A percentile compares a stretch with the other conserved stretches of the same genome.
These are phyloP conservation scores for Gymnarchus niloticus DNA, from an alignment of 2,113 vertebrate genomes.

Conservation along the genomic window DNA sequence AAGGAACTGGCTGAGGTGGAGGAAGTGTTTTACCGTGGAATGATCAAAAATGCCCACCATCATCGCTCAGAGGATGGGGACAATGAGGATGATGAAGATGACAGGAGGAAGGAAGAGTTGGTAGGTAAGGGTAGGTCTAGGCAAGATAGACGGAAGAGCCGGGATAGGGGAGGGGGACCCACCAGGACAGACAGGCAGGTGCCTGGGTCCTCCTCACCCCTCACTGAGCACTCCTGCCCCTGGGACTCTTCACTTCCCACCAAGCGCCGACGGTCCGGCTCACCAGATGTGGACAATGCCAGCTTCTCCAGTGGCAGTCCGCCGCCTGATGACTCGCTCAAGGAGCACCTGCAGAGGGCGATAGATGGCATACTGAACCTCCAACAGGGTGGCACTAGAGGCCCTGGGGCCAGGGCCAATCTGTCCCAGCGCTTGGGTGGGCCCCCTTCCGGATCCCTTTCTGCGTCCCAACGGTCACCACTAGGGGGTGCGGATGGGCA, in stretches of 20 bases:
- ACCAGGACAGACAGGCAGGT: slow-evolving; percentile 66
- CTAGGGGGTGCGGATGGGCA: slow-evolving; percentile 54
- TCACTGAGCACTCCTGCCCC: slow-evolving; percentile 46
- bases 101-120: slow-evolving; percentile 40
- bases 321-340: slow-evolving; percentile 79
- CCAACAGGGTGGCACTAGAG: slow-evolving; percentile 70
- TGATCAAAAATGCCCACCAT: slow-evolving; percentile 60
- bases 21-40: slow-evolving; percentile 70
- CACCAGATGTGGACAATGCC: slow-evolving; percentile 85
- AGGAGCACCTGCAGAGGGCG: slow-evolving; percentile 88
- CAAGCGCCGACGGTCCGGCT: slow-evolving; percentile 79
- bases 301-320: slow-evolving; percentile 93
- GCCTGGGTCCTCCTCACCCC: slow-evolving; percentile 58
- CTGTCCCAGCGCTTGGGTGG: slow-evolving; percentile 47
- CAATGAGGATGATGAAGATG: slow-evolving; percentile 44
- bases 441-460: slow-evolving; percentile 59
- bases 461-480: slow-evolving; percentile 68
- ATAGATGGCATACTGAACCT: slow-evolving; percentile 96
- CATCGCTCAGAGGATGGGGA: slow-evolving; percentile 45
- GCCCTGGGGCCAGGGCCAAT: slow-evolving; percentile 38
- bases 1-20: slow-evolving; percentile 72
- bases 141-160: slow-evolving; percentile 50
- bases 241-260: slow-evolving; percentile 64
- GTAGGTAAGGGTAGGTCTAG: slow-evolving; percentile 50
- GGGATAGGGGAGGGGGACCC: slow-evolving; percentile 52